These are phyloP conservation scores for Fabriciana adippe DNA, from an alignment of 2,888 invertebrate genomes.

Conservation along the genomic window DNA sequence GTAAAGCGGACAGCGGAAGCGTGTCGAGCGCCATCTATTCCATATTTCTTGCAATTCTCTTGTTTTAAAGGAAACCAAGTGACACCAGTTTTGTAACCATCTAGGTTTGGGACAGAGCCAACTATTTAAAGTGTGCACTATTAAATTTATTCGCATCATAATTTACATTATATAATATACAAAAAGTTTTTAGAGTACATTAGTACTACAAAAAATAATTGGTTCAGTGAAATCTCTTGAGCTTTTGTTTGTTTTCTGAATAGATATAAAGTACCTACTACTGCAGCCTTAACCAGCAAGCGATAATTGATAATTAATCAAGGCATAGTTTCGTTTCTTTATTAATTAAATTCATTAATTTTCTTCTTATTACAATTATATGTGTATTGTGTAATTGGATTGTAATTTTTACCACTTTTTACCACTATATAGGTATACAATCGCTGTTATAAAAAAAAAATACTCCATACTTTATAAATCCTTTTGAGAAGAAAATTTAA, in stretches of 20 bases:
- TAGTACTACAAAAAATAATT: slow-evolving; percentile 16
- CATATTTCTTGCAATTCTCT: slow-evolving; percentile 68
- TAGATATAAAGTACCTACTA: too few relatives aligned
- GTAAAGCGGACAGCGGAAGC: slow-evolving; percentile 62
- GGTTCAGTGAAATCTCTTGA: slow-evolving; percentile 4
- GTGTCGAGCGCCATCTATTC: slow-evolving; percentile 75
- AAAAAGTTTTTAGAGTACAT: slow-evolving; percentile 29
- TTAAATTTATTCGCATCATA: slow-evolving; percentile 46
- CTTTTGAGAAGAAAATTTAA: too few relatives aligned
- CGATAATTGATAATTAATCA: too few relatives aligned
- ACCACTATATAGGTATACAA: too few relatives aligned
- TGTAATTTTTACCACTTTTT: too few relatives aligned
- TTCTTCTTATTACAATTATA: too few relatives aligned
- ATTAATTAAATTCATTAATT: too few relatives aligned
- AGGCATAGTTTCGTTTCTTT: too few relatives aligned
- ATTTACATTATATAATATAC: slow-evolving; percentile 37
- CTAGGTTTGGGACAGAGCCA: slow-evolving; percentile 71
- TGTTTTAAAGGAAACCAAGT: slow-evolving; percentile 76
- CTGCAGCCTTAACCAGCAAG: too few relatives aligned
- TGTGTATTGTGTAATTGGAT: too few relatives aligned
- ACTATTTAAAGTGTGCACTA: slow-evolving; percentile 61
- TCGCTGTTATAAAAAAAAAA: too few relatives aligned
- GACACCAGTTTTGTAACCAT: slow-evolving; percentile 74
- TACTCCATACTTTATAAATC: too few relatives aligned
- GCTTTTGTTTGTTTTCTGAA: background rate